These are phyloP conservation scores for Saimiri boliviensis DNA, from an alignment of 2,113 vertebrate genomes.

Conservation along the genomic window DNA sequence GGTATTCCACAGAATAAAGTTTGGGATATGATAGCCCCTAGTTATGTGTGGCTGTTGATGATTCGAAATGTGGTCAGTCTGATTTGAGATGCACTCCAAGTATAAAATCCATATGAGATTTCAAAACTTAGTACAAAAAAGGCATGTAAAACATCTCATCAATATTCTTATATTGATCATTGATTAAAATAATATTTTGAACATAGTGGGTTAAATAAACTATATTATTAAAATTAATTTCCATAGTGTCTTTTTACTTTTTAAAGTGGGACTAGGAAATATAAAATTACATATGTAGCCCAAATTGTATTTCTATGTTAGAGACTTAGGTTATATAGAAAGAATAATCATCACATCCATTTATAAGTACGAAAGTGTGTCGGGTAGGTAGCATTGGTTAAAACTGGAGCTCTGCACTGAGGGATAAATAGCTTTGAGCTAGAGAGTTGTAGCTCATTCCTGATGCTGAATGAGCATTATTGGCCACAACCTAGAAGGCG, in stretches of 20 bases:
- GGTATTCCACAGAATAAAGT: neutral
- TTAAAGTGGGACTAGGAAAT: neutral
- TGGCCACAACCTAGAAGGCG: neutral
- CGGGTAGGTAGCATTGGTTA: neutral
- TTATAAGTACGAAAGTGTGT: neutral
- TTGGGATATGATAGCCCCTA: neutral
- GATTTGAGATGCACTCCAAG: neutral
- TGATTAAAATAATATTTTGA: neutral
- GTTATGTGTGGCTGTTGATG: neutral
- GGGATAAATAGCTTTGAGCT: neutral
- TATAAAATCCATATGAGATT: neutral
- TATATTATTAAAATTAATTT: slow-evolving; percentile 35
- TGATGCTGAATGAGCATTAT: neutral
- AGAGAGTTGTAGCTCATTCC: neutral
- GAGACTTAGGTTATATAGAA: neutral
- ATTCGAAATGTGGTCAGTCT: neutral
- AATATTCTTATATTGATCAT: neutral
- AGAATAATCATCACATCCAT: neutral
- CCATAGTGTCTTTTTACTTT: neutral
- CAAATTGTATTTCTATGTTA: slow-evolving; percentile 58
- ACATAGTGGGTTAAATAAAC: neutral
- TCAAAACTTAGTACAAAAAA: neutral
- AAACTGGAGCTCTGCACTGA: neutral
- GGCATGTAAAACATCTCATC: neutral
- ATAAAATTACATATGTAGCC: neutral